Base-by-base conservation (phyloP, 2,888 invertebrate genomes). In the Coecobrya sp. region DNA sequence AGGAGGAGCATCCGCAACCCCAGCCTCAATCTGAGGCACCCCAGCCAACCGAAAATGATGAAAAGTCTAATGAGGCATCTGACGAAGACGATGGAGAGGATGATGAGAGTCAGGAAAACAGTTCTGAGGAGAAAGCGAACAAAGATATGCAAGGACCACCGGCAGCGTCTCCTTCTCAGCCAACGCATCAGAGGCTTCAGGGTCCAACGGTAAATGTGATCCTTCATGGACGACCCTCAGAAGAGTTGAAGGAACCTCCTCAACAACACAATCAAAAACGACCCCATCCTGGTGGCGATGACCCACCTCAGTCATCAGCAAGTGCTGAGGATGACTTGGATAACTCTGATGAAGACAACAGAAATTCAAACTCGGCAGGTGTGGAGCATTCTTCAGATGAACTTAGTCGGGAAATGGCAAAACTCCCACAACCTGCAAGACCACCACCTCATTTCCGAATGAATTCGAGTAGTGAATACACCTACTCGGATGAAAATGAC, bases 61-160 rank as follows among this genome's bases (percentile, higher is more conserved):
- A 70, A 8, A 65, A 76, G 16, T 84, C 86, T n/a, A 52, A 91
- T 7, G 82, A 68, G 42, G 82, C 70, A 7, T 81, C 82, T 25
- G 65, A 85, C 30, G 91, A 91, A 30, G 70, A 52, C 5, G 42
- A 42, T 4, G 89, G 86, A 2, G 89, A 76, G 19, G 79, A 90
- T 59, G 93, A 76, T 3, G 91, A 93, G 42, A 91, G 86, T 52
- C 76, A 65, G 30, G 93, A 93, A 85, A 89, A 92, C 19, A 92
- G 92, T 62, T 92, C 92, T 5, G 92, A 92, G 59, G 92, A 92
- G 25, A 86, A 76, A 55, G 7, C 19, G 10, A 76, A 22, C 11
- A 59, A 88, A 25, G 86, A 76, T 45, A 8, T 19, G 45, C 42
- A 73, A 45, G n/a, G n/a, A 68, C 30, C 81, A 42, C 19, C 79